These are phyloP conservation scores for Maniola jurtina DNA, from an alignment of 1,140 invertebrate species.

Conservation along the genomic window DNA sequence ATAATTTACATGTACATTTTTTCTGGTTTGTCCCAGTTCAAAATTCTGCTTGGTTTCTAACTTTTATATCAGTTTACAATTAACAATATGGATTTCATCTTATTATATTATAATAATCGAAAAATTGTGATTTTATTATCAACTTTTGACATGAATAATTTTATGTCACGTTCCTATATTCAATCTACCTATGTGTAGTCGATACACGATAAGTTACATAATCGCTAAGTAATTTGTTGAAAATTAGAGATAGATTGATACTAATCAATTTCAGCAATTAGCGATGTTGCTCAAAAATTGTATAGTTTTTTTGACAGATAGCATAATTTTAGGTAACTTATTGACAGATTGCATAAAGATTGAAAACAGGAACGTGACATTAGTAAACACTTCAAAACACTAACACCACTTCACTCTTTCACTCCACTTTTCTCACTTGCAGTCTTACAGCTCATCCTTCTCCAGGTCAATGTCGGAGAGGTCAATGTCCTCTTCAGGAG, in stretches of 20 bases:
- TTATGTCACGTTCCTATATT: neutral
- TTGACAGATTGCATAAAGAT: too few relatives aligned
- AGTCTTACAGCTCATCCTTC: conserved; percentile 89
- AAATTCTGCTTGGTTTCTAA: too few relatives aligned
- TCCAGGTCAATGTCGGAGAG: conserved; percentile 94
- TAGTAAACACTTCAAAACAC: conserved; percentile 1
- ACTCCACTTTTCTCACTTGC: neutral
- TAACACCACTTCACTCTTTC: neutral
- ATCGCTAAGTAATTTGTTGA: too few relatives aligned
- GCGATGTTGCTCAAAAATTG: too few relatives aligned
- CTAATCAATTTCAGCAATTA: too few relatives aligned
- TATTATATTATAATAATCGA: neutral
- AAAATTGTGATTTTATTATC: conserved; percentile 6
- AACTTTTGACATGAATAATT: neutral
- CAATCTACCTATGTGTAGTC: neutral
- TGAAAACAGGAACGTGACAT: neutral
- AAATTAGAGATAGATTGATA: too few relatives aligned
- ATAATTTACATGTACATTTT: too few relatives aligned
- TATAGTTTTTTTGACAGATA: too few relatives aligned
- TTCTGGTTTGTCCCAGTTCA: too few relatives aligned
- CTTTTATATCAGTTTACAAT: too few relatives aligned
- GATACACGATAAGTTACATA: too few relatives aligned
- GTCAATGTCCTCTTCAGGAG: conserved; percentile 95
- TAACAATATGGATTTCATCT: neutral
- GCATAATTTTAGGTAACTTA: neutral